Conservation (phyloP, 2,113 vertebrate species). For the Danionella cerebrum region DNA sequence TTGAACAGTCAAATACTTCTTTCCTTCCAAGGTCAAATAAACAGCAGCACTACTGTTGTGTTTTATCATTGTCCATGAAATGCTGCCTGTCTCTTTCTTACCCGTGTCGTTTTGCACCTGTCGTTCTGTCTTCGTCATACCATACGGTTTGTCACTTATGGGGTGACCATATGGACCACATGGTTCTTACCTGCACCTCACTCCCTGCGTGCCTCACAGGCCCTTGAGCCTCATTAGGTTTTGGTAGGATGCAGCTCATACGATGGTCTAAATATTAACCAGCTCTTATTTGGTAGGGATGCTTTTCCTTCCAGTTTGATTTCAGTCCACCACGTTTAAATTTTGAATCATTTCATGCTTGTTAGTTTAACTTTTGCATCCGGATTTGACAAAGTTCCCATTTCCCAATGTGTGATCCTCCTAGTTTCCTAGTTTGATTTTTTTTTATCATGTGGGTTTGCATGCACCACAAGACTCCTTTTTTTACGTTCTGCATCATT, state of each 20-base stretch:
- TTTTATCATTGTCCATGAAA: not conserved
- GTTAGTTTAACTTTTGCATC: slow-evolving; percentile 17
- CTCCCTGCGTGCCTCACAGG: not conserved
- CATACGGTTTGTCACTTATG: not conserved
- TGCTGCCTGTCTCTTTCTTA: not conserved
- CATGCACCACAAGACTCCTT: slow-evolving; percentile 60
- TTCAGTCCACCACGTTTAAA: slow-evolving; percentile 31
- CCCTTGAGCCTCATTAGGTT: not conserved
- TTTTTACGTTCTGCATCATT: slow-evolving; percentile 49
- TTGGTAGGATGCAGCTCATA: not conserved
- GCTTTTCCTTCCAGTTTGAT: slow-evolving; percentile 25
- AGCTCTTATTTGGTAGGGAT: too few species aligned
- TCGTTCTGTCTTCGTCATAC: not conserved
- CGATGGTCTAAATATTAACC: too few species aligned
- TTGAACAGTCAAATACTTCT: too few species aligned
- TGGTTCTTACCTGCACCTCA: slow-evolving; percentile 2
- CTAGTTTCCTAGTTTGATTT: too few species aligned
- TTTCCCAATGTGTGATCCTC: not conserved
- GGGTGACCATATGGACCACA: not conserved
- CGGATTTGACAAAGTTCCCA: not conserved
- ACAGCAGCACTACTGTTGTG: not conserved
- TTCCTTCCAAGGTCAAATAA: too few species aligned
- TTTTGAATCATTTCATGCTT: slow-evolving; percentile 28
- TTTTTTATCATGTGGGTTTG: slow-evolving; percentile 25
- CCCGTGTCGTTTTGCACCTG: not conserved